Evolutionary conservation across 2,113 vertebrate species (phyloP).

Genomic region (Xiphophorus maculatus): DNA sequence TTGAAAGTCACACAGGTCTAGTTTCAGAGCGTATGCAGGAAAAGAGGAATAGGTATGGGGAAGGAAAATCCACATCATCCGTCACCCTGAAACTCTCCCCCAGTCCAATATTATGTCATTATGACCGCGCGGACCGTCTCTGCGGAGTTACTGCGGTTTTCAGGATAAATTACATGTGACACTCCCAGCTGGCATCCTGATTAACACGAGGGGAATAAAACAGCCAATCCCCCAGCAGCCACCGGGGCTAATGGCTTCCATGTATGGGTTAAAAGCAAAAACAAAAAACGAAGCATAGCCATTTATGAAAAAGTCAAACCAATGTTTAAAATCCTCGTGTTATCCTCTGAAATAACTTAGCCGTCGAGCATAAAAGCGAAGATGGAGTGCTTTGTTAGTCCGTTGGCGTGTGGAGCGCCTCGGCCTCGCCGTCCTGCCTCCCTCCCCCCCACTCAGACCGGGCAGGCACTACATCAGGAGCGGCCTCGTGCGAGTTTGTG

Average conservation of each 20-base stretch:
- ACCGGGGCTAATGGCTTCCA: conserved; percentile 69
- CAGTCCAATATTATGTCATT: conserved; percentile 66
- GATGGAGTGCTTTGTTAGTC: neutral
- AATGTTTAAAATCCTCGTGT: neutral
- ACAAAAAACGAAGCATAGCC: neutral
- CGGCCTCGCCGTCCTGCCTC: conserved; percentile 24
- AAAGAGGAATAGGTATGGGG: conserved; percentile 20
- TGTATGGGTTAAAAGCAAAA: conserved; percentile 41
- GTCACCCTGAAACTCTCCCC: conserved; percentile 51
- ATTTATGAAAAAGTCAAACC: neutral
- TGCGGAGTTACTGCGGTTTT: conserved; percentile 65
- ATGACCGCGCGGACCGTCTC: conserved; percentile 52
- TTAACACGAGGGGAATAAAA: conserved; percentile 72
- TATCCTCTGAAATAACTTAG: conserved; percentile 7
- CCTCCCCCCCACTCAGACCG: conserved; percentile 23
- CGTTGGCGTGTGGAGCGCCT: neutral
- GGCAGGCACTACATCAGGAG: conserved; percentile 42
- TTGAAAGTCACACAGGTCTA: conserved; percentile 35
- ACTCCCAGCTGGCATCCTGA: conserved; percentile 73
- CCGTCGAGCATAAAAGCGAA: neutral
- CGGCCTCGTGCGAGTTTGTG: conserved; percentile 15
- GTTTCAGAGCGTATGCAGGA: conserved; percentile 35
- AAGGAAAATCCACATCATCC: conserved; percentile 58
- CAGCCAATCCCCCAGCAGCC: conserved; percentile 55
- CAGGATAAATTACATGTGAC: conserved; percentile 71